These are phyloP conservation scores for Gambusia holbrooki DNA, from an alignment of 2,113 vertebrate genomes.

Conservation along the genomic window DNA sequence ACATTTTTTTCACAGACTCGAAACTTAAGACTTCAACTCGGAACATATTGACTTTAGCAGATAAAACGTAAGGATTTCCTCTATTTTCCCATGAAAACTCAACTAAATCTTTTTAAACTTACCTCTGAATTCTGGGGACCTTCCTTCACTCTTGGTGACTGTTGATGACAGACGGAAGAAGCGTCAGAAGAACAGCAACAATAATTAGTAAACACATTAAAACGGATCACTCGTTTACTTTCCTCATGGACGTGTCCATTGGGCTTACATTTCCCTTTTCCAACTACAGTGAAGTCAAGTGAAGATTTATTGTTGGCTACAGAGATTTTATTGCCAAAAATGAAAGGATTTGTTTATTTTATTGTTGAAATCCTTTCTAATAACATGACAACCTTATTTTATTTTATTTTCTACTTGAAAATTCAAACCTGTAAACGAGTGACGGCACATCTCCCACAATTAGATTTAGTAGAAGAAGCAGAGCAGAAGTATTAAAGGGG, in stretches of 20 bases:
- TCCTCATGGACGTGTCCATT: constrained; percentile 2
- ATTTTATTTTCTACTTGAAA: too few relatives aligned
- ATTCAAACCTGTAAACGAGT: constrained; percentile 48
- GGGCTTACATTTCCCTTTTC: background rate
- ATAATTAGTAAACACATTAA: constrained; percentile 11
- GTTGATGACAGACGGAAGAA: constrained; percentile 25
- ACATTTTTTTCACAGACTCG: background rate
- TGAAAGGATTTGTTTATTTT: background rate
- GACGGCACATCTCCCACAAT: background rate
- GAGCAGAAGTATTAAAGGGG: constrained; percentile 13
- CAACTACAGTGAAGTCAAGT: background rate
- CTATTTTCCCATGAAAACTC: background rate
- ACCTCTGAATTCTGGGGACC: constrained; percentile 90
- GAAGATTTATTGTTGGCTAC: background rate
- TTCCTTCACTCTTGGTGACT: constrained; percentile 98
- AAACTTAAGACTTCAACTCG: background rate
- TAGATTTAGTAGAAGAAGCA: constrained; percentile 17
- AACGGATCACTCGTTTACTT: constrained; percentile 52
- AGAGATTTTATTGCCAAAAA: background rate
- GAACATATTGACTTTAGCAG: background rate
- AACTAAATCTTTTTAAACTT: constrained; percentile 42
- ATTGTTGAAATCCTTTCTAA: too few relatives aligned
- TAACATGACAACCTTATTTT: too few relatives aligned
- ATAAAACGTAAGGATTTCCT: background rate
- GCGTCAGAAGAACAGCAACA: constrained; percentile 28